Percentiles rank a stretch among this genome's conserved stretches.
Conservation (phyloP, 2,888 invertebrate genomes). For the Hypomecis punctinalis region DNA sequence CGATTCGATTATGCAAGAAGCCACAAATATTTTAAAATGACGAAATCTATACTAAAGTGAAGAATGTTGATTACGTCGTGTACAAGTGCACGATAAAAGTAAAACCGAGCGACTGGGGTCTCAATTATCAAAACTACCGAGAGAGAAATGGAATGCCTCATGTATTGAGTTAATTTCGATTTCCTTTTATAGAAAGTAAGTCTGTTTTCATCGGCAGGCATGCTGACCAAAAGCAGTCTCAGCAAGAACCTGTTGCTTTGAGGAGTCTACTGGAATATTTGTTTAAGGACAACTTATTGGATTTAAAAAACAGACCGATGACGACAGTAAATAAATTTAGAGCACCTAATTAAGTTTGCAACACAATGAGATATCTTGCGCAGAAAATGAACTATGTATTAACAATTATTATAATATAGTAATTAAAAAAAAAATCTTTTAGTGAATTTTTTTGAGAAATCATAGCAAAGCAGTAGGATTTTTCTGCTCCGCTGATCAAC, state of each 20-base stretch:
- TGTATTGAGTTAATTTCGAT: conserved; percentile 81
- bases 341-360: too few species aligned
- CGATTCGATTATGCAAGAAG: conserved; percentile 40
- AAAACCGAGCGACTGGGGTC: conserved; percentile 63
- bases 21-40: conserved; percentile 33
- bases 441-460: too few species aligned
- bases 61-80: conserved; percentile 62
- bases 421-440: too few species aligned
- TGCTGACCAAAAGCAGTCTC: conserved; percentile 53
- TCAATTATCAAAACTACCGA: conserved; percentile 78
- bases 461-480: too few species aligned
- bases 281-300: background rate
- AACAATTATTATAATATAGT: too few species aligned
- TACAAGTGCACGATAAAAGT: conserved; percentile 63
- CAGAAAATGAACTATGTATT: too few species aligned
- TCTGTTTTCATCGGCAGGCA: conserved; percentile 71
- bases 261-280: conserved; percentile 15
- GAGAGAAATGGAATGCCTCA: conserved; percentile 81
- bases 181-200: conserved; percentile 84
- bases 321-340: background rate
- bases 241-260: conserved; percentile 59
- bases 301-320: background rate
- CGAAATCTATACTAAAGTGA: conserved; percentile 43
- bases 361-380: too few species aligned
- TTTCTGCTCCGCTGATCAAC: too few species aligned